Base-by-base conservation (phyloP, 2,797 vertebrate genomes). In the Neopelma chrysocephalum region DNA sequence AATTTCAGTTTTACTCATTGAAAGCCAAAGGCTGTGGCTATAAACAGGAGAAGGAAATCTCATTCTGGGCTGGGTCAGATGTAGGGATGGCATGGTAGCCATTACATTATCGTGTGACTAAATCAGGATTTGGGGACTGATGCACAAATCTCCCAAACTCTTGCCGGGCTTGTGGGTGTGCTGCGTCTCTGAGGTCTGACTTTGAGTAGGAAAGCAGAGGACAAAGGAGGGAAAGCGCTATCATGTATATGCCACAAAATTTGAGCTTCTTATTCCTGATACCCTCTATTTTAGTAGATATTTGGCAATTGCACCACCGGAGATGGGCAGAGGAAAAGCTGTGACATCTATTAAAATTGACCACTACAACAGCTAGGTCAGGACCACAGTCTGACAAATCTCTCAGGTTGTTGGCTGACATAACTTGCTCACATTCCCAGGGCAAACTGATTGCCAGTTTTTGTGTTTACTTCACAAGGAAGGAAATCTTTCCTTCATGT, bases 401-500 rank as follows among this genome's bases (percentile, higher is more conserved):
- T 87, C 51, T 85, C 29, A 38, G 29, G 21, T 27, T 70, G n/a
- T 32, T 91, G 64, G 40, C 68, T 85, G 62, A 23, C 32, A 9
- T 62, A 66, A 26, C 73, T 56, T 84, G 32, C n/a, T 91, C 34
- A 34, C 32, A 53, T 60, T 85, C 68, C 40, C 56, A 27, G 19
- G 43, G 53, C 60, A 87, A 93, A 56, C 22, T 80, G 77, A 62
- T 73, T 68, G 64, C 53, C 56, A 75, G 38, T 53, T 82, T 77
- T 57, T 26, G 19, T 53, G 32, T 82, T 93, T 91, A 71, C 86
- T 42, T 95, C 40, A 64, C 61, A 64, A 43, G 42, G 34, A 78
- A 77, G 50, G 83, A 82, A 68, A 43, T 50, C 86, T 91, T 79
- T 73, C 45, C 15, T 83, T 95, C 23, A 8, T 60, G 21, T 86